Evolutionary conservation across 2,113 vertebrate genomes (phyloP), one percentile per base, ranked within the genome.

Genomic region (Macrotis lagotis): DNA sequence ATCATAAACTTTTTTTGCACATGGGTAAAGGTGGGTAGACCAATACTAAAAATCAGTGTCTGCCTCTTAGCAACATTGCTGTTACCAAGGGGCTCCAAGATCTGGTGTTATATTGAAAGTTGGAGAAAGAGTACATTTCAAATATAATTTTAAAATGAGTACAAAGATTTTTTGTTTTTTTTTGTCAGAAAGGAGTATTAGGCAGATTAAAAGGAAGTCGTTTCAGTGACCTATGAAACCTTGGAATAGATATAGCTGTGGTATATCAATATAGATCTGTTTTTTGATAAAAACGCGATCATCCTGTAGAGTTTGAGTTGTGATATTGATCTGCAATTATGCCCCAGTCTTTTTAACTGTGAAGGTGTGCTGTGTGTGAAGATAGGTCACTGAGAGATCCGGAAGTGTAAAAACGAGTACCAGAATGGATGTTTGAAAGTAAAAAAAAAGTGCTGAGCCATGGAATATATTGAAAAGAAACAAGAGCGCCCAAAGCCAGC

Each of bases 311-410:
- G 98, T 94, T 97, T 95, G 97, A 98, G 37, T 83, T 83, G 66
- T 83, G 66, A 83, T 83, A 98, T 97, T 97, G 98, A 98, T 98
- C 96, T 95, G 96, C 97, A 98, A 98, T 98, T 95, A 97, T 96
- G 98, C 98, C 96, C 98, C 98, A 98, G 97, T 98, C 99, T 98
- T 98, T 98, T 96, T 97, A 99, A 98, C 97, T 97, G 97, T 99
- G 99, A 99, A 98, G 99, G 99, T 98, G 98, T 99, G 99, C 99
- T 99, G 99, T 99, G 99, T 99, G 99, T 99, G 99, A 99, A 98
- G 98, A 98, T 97, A 98, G 98, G 98, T 98, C 98, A 98, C 98
- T 90, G 97, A 98, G 96, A 98, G 97, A 98, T 98, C 98, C 98
- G 98, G 98, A 98, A 98, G 98, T 98, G 99, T 99, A 99, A 99